Conservation (phyloP, 2,113 vertebrate genomes). For the Pteruthius melanotis region DNA sequence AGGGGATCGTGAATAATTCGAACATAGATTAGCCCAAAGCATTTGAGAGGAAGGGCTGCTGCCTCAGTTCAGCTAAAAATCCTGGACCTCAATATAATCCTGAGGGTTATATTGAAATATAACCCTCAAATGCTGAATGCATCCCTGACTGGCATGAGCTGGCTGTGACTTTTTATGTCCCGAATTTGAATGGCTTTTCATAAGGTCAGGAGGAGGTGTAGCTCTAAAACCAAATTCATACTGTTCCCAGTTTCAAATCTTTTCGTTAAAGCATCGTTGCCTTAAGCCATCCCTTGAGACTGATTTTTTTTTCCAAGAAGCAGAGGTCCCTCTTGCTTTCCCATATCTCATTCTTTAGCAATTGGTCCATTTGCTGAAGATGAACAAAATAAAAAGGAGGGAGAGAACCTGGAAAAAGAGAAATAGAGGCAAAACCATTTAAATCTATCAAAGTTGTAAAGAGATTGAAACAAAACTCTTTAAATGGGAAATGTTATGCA, state of each 20-base stretch:
- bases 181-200: not conserved
- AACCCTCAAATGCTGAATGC: not conserved
- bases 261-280: not conserved
- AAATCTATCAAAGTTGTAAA: not conserved
- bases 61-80: not conserved
- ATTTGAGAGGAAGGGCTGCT: not conserved
- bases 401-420: not conserved
- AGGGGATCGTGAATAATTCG: not conserved
- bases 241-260: not conserved
- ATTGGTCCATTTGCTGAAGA: not conserved
- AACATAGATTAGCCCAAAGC: not conserved
- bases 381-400: not conserved
- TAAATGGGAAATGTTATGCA: not conserved
- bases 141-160: not conserved
- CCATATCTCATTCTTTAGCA: not conserved
- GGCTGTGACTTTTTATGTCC: not conserved
- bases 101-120: no score
- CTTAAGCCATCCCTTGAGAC: not conserved
- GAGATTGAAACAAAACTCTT: not conserved
- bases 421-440: not conserved
- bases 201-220: fast-evolving
- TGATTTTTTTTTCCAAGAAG: not conserved
- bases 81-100: no score
- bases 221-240: not conserved
- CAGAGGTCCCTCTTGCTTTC: not conserved